Base-by-base conservation (phyloP, 2,888 invertebrate species). In the Leptopterna dolabrata region DNA sequence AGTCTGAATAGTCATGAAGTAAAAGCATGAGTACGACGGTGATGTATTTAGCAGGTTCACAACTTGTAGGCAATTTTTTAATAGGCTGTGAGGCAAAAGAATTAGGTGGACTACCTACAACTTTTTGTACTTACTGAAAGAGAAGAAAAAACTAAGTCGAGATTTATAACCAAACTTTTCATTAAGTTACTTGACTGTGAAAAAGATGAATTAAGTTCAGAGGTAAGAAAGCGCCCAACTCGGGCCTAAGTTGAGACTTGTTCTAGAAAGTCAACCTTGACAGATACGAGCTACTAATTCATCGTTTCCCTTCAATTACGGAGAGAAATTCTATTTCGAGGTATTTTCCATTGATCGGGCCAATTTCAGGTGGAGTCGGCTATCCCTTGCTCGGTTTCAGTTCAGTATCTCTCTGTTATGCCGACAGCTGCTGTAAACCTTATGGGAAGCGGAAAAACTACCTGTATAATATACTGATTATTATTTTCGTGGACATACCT, bases 151-250 rank as follows among this genome's bases (percentile, higher is more conserved):
- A 73, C 13, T 36, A 55, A 70, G 83, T 83, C 36, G 36, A 70
- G 70, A 83, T 83, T 83, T 83, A 83, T 83, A 70, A 83, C 83
- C 70, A 36, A 83, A 83, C 83, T 83, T 83, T 83, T 70, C 70
- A 70, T 83, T 70, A 83, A 83, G 83, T 83, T 83, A 83, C 43
- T 78, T 19, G 83, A 29, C 63, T 43, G 63, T 70, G 81, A 81
- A 81, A 81, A 51, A 55, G 73, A 45, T 78, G 78, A 78, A 78
- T 78, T 78, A 78, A 45, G 43, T 78, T 78, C 43, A 19, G 16
- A 19, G 19, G 41, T 45, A 41, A 78, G 78, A 24, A 45, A 41
- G 14, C 71, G 36, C 78, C 78, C 24, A 78, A 36, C 27, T 45
- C 27, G 27, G 24, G 14, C 13, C 43, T 16, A 45, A 78, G 45